A percentile compares a stretch with the other conserved stretches of the same genome.
Conservation (phyloP, 35 echinoderm and acorn worm species). For the Apostichopus californicus region DNA sequence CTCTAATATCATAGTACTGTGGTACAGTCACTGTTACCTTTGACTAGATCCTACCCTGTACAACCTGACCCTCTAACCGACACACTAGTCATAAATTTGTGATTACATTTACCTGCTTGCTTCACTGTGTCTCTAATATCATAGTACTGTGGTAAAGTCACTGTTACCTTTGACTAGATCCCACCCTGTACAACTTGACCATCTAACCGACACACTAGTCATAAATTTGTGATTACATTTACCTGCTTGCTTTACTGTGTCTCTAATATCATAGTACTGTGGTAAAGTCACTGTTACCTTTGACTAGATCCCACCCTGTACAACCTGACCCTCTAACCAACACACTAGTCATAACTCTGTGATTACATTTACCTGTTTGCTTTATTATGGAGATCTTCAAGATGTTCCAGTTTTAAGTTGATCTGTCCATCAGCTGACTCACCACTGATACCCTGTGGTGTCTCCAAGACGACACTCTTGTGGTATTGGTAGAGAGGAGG, state of each 20-base stretch:
- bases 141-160: too few species aligned
- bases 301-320: too few species aligned
- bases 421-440: slow-evolving; percentile 22
- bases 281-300: too few species aligned
- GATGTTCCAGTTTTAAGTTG: slow-evolving; percentile 32
- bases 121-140: not conserved
- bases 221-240: not conserved
- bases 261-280: too few species aligned
- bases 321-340: not conserved
- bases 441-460: slow-evolving; percentile 16
- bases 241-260: slow-evolving; percentile 68
- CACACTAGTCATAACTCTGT: not conserved
- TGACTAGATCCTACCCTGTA: too few species aligned
- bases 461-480: slow-evolving; percentile 54
- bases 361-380: slow-evolving; percentile 67
- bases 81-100: not conserved
- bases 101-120: slow-evolving; percentile 66
- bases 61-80: not conserved
- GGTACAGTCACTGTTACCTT: too few species aligned
- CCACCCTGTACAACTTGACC: not conserved
- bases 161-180: too few species aligned
- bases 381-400: slow-evolving; percentile 64
- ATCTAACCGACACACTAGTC: not conserved
- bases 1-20: too few species aligned
- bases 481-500: slow-evolving; percentile 76